Base-by-base conservation (phyloP, 1,140 invertebrate genomes). In the Pygmarrhopalites habei region DNA sequence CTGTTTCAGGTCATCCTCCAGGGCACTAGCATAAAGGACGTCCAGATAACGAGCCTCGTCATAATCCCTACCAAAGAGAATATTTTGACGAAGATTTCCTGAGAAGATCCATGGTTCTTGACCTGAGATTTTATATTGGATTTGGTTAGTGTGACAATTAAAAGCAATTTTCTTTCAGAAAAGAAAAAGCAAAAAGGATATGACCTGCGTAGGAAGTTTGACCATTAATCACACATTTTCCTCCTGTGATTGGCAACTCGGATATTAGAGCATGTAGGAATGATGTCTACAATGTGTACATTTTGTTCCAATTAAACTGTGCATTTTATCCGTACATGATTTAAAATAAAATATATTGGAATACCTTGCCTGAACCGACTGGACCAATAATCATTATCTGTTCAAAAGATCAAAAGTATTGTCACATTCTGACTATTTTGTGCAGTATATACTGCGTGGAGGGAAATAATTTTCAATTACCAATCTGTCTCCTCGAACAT, bases 81-180 rank as follows among this genome's bases (percentile, higher is more conserved):
- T 82, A 71, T 86, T 86, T 66, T 85, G 77, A 41, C 74, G 71
- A 15, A 84, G 51, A 44, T 59, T 64, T 26, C 62, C 64, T 0
- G 68, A 30, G 44, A 66, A 69, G 0, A 82, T 77, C 88, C 88
- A 92, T 1, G 87, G 79, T 69, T 89, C 86, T 75, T 91, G 88
- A 23, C 82, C 81, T 10, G 79, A 77, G 0, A 88, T 75, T 25
- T 74, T 75, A 0, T 87, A 72, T 3, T 75, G 74, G 1, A 88
- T 88, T 15, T 75, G 62, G 0, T 69, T 67, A 1, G 82, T 53
- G 17, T 79, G 78, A 5, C 88, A 72, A 72, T 89, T 87, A 2
- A 81, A 79, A 25, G 86, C 72, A 26, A 71, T n/a, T n/a, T n/a
- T n/a, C n/a, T n/a, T n/a, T n/a, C n/a, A n/a, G n/a, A n/a, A n/a